Base-by-base conservation (phyloP, 2,888 invertebrate genomes). In the Atrina japonica region DNA sequence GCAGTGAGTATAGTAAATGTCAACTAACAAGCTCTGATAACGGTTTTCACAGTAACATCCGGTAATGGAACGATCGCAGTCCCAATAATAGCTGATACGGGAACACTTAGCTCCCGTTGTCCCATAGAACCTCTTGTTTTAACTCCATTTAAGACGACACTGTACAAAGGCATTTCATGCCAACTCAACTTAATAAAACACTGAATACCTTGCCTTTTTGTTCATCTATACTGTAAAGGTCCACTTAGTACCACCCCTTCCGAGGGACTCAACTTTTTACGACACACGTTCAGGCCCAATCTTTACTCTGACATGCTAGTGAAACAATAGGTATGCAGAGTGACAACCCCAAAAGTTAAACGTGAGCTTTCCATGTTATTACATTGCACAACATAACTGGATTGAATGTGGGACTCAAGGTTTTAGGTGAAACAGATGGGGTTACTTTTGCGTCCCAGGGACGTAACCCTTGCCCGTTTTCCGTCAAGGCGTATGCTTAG, bases 41-140 rank as follows among this genome's bases (percentile, higher is more conserved):
- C 11, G 50, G 25, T n/a, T 61, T n/a, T 40, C 1, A 61, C n/a
- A 9, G 25, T 25, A 14, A 21, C 21, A 5, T 18, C 30, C 29
- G 68, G 61, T 16, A 61, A 63, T 9, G 35, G n/a, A n/a, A 18
- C 1, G 41, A 16, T 0, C 29, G 29, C 3, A 70, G 50, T n/a
- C n/a, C 55, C 41, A 53, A 21, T 41, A 25, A 11, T 43, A 47
- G 41, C 50, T 49, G 1, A 72, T 27, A 25, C 67, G 27, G 5
- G 67, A n/a, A 72, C 27, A 64, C 59, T 35, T 72, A 58, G 9
- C 59, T 67, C 9, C 67, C 64, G 47, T 52, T 67, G 29, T 67
- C 67, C 67, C 67, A 67, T 35, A 67, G 47, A 14, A 49, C 67
- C 27, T 58, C 1, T 45, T n/a, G 11, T n/a, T 0, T 3, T 2